These are phyloP conservation scores for Apamea sordens DNA, from an alignment of 2,888 invertebrate species.

Conservation along the genomic window DNA sequence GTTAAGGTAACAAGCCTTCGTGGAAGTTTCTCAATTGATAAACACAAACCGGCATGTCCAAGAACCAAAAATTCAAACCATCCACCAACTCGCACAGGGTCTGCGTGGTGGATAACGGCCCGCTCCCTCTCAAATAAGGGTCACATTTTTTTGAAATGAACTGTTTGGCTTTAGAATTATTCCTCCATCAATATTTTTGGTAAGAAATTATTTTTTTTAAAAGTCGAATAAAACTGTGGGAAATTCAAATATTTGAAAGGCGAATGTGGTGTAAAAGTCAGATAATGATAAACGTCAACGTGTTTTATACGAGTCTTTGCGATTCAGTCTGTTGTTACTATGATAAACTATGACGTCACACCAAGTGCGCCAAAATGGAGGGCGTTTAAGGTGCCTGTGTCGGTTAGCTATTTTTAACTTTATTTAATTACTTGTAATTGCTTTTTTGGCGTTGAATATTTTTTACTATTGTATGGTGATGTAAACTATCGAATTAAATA, in stretches of 20 bases:
- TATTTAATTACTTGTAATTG: background rate
- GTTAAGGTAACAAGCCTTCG: no score
- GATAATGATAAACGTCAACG: no score
- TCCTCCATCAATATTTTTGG: background rate
- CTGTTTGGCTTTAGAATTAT: background rate
- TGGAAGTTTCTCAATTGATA: background rate
- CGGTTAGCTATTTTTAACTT: no score
- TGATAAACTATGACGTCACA: background rate
- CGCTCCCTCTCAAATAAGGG: background rate
- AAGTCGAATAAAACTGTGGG: no score
- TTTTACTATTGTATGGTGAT: background rate
- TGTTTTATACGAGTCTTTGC: no score
- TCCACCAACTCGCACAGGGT: no score
- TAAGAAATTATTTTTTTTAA: background rate
- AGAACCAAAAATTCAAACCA: background rate
- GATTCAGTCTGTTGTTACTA: background rate
- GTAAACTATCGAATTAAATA: background rate
- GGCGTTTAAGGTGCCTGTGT: no score
- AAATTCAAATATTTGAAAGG: no score
- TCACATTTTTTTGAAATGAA: background rate
- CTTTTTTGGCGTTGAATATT: background rate
- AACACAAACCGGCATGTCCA: background rate
- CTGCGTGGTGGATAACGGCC: no score
- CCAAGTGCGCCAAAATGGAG: no score
- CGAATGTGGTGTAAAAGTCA: no score